Evolutionary conservation across 2,888 invertebrate species (phyloP).

Genomic region (Euplexia lucipara): DNA sequence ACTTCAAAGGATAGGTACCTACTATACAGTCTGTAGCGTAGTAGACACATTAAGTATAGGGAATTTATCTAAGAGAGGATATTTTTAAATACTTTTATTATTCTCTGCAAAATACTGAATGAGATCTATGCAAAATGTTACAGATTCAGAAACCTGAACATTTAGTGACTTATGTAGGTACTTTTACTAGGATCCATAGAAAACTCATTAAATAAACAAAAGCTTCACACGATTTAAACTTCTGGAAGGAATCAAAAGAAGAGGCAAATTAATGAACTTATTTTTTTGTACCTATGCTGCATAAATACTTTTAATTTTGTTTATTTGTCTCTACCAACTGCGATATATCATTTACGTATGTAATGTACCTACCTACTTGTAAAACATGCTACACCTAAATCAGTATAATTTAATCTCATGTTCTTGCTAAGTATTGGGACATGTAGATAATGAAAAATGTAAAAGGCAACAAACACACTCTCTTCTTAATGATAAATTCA

Average conservation of each 20-base stretch:
- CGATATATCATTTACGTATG: neutral
- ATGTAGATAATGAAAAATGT: neutral
- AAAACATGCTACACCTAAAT: no score
- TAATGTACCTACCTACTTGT: no score
- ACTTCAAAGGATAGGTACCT: slow-evolving; percentile 43
- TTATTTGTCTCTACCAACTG: neutral
- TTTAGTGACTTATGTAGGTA: no score
- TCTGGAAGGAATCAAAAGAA: neutral
- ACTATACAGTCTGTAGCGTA: slow-evolving; percentile 28
- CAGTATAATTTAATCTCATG: no score
- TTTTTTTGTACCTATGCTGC: no score
- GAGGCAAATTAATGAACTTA: no score
- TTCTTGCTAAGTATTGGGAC: neutral
- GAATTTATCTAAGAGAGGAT: slow-evolving; percentile 33
- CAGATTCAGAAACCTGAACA: neutral
- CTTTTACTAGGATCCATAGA: neutral
- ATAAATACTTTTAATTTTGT: neutral
- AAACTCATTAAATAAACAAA: neutral
- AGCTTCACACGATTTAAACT: neutral
- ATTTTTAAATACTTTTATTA: slow-evolving; percentile 28
- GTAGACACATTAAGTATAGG: slow-evolving; percentile 19
- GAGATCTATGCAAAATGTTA: slow-evolving; percentile 2
- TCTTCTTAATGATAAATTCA: neutral
- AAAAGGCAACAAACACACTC: neutral
- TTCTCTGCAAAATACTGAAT: slow-evolving; percentile 10